These are phyloP conservation scores for Plectropomus leopardus DNA, from an alignment of 2,113 vertebrate genomes.

Conservation along the genomic window DNA sequence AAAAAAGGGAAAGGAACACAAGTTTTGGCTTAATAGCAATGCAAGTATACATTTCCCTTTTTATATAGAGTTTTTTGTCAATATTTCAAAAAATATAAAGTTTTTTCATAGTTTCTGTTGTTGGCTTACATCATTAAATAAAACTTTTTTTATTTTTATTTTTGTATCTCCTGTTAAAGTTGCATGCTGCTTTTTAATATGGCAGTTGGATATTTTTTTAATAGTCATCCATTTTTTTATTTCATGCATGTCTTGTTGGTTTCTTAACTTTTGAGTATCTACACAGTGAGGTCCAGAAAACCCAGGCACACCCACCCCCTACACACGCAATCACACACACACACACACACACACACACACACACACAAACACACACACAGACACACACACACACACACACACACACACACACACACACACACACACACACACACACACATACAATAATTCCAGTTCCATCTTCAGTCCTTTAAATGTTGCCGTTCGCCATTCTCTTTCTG, in stretches of 20 bases:
- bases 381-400: slow-evolving; percentile 23
- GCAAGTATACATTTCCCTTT: slow-evolving; percentile 85
- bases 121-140: slow-evolving; percentile 88
- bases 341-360: slow-evolving; percentile 35
- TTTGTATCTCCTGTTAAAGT: slow-evolving; percentile 83
- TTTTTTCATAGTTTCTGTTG: slow-evolving; percentile 86
- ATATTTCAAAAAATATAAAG: slow-evolving; percentile 91
- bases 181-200: slow-evolving; percentile 89
- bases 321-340: slow-evolving; percentile 35
- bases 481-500: slow-evolving; percentile 40
- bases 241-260: slow-evolving; percentile 92
- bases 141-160: slow-evolving; percentile 83
- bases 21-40: slow-evolving; percentile 87
- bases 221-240: slow-evolving; percentile 84
- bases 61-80: slow-evolving; percentile 83
- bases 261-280: slow-evolving; percentile 90
- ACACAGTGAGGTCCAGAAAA: slow-evolving; percentile 86
- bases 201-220: slow-evolving; percentile 86
- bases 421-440: slow-evolving; percentile 48
- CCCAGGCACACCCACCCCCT: slow-evolving; percentile 34
- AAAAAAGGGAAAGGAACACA: slow-evolving; percentile 69
- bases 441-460: slow-evolving; percentile 45
- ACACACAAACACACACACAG: slow-evolving; percentile 48
- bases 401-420: slow-evolving; percentile 39
- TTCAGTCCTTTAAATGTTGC: slow-evolving; percentile 33